Base-by-base conservation (phyloP, 2,113 vertebrate genomes). In the Sclerurus mexicanus region DNA sequence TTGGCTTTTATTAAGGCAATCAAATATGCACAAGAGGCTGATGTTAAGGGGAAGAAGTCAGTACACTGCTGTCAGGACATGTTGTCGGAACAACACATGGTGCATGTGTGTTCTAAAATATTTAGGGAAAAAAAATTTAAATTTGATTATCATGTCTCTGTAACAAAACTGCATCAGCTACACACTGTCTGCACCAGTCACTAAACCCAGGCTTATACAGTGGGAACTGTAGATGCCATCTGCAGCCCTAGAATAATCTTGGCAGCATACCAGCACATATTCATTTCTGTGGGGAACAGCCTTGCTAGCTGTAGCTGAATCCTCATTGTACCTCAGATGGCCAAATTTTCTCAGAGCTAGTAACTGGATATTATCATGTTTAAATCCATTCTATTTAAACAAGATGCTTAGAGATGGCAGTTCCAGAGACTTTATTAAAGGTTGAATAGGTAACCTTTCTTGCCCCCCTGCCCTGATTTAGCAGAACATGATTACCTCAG, bases 201-300 rank as follows among this genome's bases (percentile, higher is more conserved):
- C 56, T 81, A 92, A 93, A 76, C 53, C 14, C 73, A 74, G 73
- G 58, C 62, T 92, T 66, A 69, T 75, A 86, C 64, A 89, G 64
- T 56, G 55, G 60, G 76, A 95, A 79, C 55, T 49, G 56, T 75
- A 86, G 88, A 89, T 95, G 83, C 76, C 90, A 94, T 96, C 90
- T 94, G 88, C 79, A 97, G 76, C 73, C 87, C 68, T 86, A 92
- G 90, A 95, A 96, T 96, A 95, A 94, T 94, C 79, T 92, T 93
- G 93, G 95, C 92, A 75, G 55, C 56, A 46, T 13, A 93, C 75
- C 90, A 96, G 93, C 49, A 60, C n/a, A 42, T 95, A 90, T 39
- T 92, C 56, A 53, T 94, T 89, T 90, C 80, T 72, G 74, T 75
- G 69, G 68, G 90, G 83, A 94, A 14, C 69, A 85, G 66, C 22